phyloP scores from a whole-genome alignment of 2,113 vertebrate species.

The Pagrus major region DNA sequence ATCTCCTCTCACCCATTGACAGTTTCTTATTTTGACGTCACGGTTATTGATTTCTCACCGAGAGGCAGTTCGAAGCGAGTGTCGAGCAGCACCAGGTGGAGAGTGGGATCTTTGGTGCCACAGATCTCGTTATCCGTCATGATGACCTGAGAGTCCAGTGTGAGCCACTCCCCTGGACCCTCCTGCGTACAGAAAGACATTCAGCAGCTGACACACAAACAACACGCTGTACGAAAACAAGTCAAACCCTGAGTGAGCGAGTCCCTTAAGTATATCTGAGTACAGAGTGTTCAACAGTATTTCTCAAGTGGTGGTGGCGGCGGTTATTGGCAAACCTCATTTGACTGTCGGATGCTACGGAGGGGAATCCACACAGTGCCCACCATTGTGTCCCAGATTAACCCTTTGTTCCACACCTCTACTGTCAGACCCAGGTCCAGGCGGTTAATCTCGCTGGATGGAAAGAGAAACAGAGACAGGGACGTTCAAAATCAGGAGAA shows the following conservation, averaged over 20 bases:
- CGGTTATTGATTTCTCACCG: constrained; percentile 83
- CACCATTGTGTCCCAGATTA: constrained; percentile 99
- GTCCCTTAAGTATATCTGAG: not conserved
- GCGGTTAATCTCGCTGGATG: constrained; percentile 92
- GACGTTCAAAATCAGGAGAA: not conserved
- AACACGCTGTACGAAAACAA: not conserved
- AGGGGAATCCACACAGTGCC: constrained; percentile 97
- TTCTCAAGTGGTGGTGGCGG: constrained; percentile 20
- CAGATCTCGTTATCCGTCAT: constrained; percentile 98
- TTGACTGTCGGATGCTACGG: constrained; percentile 93
- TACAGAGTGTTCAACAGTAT: constrained; percentile 1
- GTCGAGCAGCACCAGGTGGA: constrained; percentile 96
- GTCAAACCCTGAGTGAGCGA: not conserved
- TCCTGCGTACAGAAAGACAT: constrained; percentile 84
- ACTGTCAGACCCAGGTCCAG: constrained; percentile 95
- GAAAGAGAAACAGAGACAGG: constrained; percentile 18
- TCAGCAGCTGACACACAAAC: not conserved
- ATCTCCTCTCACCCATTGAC: constrained; percentile 12
- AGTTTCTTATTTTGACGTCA: constrained; percentile 23
- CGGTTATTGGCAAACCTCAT: constrained; percentile 87
- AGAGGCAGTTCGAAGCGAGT: constrained; percentile 96
- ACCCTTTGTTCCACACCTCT: constrained; percentile 98
- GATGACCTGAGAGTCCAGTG: constrained; percentile 96
- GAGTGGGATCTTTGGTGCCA: constrained; percentile 97
- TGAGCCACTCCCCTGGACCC: constrained; percentile 97